Evolutionary conservation across 2,113 vertebrate species (phyloP).

Genomic region (Passer domesticus): DNA sequence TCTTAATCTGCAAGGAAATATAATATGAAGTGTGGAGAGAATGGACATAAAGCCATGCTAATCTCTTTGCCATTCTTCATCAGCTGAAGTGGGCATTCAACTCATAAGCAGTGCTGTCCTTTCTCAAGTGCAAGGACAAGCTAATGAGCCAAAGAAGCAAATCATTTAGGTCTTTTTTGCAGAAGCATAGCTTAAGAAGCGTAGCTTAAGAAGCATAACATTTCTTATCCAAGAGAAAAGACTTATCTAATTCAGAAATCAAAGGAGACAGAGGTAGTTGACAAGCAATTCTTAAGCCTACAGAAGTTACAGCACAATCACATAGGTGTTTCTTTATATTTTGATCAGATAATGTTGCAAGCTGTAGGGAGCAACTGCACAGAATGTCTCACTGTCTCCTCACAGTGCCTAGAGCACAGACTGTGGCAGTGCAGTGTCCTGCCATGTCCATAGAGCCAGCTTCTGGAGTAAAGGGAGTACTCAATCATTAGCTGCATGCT

Average conservation of each 20-base stretch:
- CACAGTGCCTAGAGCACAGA: not conserved
- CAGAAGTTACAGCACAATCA: not conserved
- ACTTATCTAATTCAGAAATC: not conserved
- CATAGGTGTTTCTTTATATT: not conserved
- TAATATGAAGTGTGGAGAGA: not conserved
- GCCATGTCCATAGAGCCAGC: not conserved
- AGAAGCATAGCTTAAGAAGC: not conserved
- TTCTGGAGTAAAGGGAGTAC: not conserved
- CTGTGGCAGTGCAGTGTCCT: not conserved
- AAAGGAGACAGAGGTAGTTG: not conserved
- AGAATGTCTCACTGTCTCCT: not conserved
- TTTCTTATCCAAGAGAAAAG: not conserved
- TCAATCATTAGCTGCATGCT: not conserved
- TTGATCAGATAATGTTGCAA: not conserved
- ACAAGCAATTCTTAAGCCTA: not conserved
- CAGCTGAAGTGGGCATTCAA: not conserved
- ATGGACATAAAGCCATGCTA: not conserved
- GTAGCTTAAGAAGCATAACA: constrained; percentile 1
- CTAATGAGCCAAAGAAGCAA: constrained; percentile 48
- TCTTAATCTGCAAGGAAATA: constrained; percentile 19
- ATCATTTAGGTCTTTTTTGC: constrained; percentile 8
- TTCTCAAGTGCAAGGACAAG: constrained; percentile 46
- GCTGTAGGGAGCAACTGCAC: not conserved
- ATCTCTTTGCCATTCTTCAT: constrained; percentile 12
- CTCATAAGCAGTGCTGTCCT: not conserved